A percentile compares a stretch with the other conserved stretches of the same genome.
Conservation (phyloP, 2,888 invertebrate genomes). For the Allacma fusca region DNA sequence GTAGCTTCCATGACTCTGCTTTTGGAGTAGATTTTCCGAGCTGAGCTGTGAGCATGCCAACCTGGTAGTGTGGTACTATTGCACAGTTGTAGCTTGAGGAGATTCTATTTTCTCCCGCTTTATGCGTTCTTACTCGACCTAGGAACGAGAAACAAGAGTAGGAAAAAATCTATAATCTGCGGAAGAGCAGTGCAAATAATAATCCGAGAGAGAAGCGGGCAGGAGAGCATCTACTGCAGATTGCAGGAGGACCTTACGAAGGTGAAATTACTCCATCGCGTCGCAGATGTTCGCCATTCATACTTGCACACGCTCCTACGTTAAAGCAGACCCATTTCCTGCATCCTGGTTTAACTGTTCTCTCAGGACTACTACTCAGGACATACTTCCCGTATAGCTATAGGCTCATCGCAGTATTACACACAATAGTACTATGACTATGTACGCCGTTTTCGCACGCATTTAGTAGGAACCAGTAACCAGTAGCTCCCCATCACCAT, state of each 20-base stretch:
- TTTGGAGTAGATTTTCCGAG: neutral
- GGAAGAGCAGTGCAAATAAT: conserved; percentile 26
- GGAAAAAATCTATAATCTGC: conserved; percentile 14
- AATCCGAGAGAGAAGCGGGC: conserved; percentile 1
- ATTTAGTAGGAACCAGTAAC: too few species aligned
- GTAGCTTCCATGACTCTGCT: conserved; percentile 28
- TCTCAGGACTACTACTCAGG: too few species aligned
- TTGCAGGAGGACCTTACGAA: conserved; percentile 21
- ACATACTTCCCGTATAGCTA: neutral
- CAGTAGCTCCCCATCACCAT: too few species aligned
- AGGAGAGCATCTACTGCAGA: conserved; percentile 19
- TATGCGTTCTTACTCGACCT: conserved; percentile 20
- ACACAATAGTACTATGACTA: too few species aligned
- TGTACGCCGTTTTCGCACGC: too few species aligned
- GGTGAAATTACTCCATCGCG: conserved; percentile 3
- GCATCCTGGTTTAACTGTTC: conserved; percentile 1
- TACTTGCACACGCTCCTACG: neutral
- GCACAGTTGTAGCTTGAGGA: conserved; percentile 2
- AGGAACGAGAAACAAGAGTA: conserved; percentile 11
- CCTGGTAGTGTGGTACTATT: neutral
- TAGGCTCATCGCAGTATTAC: neutral
- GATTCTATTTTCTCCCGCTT: conserved; percentile 25
- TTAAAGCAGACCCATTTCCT: neutral
- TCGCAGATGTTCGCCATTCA: conserved; percentile 26
- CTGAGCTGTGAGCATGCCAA: neutral